Evolutionary conservation across 2,113 vertebrate genomes (phyloP).

Genomic region (Anoura caudifer): DNA sequence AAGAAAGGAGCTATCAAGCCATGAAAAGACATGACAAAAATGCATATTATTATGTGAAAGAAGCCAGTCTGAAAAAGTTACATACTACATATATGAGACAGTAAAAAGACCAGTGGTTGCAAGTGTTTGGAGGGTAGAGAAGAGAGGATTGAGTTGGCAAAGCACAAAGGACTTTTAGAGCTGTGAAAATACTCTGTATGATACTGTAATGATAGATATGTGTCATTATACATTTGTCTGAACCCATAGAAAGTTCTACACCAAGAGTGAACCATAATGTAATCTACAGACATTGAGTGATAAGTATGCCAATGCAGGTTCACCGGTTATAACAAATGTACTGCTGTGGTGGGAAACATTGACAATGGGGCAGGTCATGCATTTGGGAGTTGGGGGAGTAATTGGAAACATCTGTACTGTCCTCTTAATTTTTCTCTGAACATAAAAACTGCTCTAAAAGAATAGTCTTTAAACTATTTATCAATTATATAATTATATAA

Average conservation of each 20-base stretch:
- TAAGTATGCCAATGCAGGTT: background rate
- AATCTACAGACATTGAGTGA: background rate
- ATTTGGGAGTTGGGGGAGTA: accelerated
- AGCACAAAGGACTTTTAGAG: background rate
- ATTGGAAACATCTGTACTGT: background rate
- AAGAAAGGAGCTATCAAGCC: background rate
- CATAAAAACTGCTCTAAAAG: background rate
- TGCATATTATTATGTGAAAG: background rate
- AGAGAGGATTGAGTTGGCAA: too few species aligned
- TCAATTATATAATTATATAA: background rate
- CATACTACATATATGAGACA: background rate
- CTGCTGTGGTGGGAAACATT: background rate
- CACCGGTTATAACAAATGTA: background rate
- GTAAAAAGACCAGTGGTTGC: background rate
- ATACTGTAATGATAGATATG: background rate
- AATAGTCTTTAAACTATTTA: background rate
- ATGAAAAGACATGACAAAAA: background rate
- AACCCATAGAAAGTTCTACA: background rate
- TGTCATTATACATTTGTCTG: background rate
- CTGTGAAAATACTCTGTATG: background rate
- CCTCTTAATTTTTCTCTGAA: background rate
- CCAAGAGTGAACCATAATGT: background rate
- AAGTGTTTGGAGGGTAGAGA: background rate
- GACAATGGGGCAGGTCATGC: background rate
- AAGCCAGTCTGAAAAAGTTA: background rate